Evolutionary conservation across 2,113 vertebrate species (phyloP).

Genomic region (Choloepus hoffmanni): DNA sequence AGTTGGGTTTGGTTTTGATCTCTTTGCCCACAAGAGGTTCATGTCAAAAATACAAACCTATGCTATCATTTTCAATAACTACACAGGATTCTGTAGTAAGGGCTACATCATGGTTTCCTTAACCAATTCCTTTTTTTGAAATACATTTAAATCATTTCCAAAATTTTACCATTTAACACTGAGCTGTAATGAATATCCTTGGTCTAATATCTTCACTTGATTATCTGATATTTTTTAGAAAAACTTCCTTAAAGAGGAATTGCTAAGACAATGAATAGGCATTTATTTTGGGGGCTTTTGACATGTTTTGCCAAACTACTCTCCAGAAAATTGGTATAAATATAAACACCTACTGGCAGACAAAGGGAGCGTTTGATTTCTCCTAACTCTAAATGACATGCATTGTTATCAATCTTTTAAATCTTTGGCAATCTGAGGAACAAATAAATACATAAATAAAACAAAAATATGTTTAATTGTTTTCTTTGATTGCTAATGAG

Average conservation of each 20-base stretch:
- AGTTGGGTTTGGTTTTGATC: rapidly evolving
- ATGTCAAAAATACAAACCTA: not conserved
- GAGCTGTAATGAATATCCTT: not conserved
- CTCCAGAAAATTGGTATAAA: not conserved
- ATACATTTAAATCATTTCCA: not conserved
- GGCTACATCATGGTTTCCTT: not conserved
- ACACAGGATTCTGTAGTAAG: not conserved
- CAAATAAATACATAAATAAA: not conserved
- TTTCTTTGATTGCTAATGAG: not conserved
- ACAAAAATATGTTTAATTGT: not conserved
- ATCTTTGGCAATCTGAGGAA: not conserved
- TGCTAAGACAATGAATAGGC: not conserved
- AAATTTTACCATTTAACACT: not conserved
- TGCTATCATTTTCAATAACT: not conserved
- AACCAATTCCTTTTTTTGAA: constrained; percentile 6
- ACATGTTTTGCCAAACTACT: constrained; percentile 22
- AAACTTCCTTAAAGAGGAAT: not conserved
- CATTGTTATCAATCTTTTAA: not conserved
- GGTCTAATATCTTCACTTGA: not conserved
- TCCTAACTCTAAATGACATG: not conserved
- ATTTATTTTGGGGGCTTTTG: not conserved
- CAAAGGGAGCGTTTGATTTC: not conserved
- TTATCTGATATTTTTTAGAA: not conserved
- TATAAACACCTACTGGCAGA: not conserved
- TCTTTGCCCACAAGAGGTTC: not conserved